These are phyloP conservation scores for Acinonyx jubatus DNA, from an alignment of 2,113 vertebrate genomes.

Conservation along the genomic window DNA sequence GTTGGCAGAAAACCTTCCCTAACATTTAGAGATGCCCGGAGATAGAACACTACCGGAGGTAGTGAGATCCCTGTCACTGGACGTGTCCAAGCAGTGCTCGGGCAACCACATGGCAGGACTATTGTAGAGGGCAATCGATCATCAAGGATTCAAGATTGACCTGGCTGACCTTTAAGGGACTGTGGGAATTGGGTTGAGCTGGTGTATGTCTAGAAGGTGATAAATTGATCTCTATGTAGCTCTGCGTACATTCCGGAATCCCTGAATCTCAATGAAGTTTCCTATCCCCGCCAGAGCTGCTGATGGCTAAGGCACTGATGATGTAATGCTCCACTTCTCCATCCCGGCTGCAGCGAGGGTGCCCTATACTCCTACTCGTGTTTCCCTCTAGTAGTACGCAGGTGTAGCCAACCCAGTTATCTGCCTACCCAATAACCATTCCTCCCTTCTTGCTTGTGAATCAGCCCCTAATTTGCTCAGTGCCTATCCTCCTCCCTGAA, in stretches of 20 bases:
- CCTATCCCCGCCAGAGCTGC: not conserved
- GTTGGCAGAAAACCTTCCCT: not conserved
- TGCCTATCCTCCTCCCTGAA: not conserved
- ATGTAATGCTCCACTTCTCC: not conserved
- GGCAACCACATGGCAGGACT: not conserved
- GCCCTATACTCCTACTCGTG: not conserved
- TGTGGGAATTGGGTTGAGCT: not conserved
- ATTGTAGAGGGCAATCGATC: not conserved
- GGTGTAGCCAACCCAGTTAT: not conserved
- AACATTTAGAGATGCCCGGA: conserved; percentile 1
- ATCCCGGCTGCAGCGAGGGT: not conserved
- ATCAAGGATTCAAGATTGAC: not conserved
- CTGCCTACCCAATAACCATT: not conserved
- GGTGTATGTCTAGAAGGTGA: not conserved
- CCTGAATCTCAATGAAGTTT: not conserved
- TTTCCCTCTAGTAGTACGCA: not conserved
- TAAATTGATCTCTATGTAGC: not conserved
- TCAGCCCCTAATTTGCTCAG: not conserved
- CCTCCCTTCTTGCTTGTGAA: not conserved
- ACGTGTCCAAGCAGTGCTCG: not conserved
- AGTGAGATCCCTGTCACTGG: conserved; percentile 17
- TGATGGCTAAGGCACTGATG: not conserved
- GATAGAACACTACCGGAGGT: not conserved
- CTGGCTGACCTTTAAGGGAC: not conserved
- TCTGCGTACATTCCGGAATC: not conserved